Evolutionary conservation across 2,888 invertebrate genomes (phyloP), one percentile per base, ranked within the genome.

Genomic region (Diploptera punctata): DNA sequence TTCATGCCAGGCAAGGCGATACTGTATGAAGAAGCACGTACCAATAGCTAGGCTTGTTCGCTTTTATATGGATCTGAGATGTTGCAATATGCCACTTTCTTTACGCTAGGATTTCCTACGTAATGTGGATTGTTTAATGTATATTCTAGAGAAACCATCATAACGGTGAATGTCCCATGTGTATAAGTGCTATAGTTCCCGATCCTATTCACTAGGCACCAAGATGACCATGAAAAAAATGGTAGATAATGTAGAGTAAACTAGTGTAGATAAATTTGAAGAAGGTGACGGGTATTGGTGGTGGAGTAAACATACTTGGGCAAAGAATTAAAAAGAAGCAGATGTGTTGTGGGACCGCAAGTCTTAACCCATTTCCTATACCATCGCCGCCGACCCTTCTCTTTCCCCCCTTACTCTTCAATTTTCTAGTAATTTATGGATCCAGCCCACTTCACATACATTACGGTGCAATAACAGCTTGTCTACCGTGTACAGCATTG

Each of bases 351-450:
- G 33, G 33, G 33, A 47, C 7, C 7, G 31, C 24, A 16, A 29
- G 5, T 24, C 29, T 26, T 44, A 65, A 65, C 26, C 65, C 65
- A 65, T 65, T 65, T 65, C 65, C 26, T 65, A 43, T 47, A 44
- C 65, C 5, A 16, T 10, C n/a, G 18, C 7, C 47, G 47, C 47
- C 47, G 47, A 47, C 47, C 57, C n/a, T 31, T 24, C 33, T 18
- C n/a, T 47, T 47, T 61, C 9, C 24, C 44, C 47, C 47, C 29
- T 19, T 38, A 16, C n/a, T 38, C 47, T 47, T 65, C 65, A 65
- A 65, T 65, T 65, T 65, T 47, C 65, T 47, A 18, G 47, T 65
- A 65, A 65, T 65, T 65, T 65, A 65, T 65, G 65, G 65, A 65
- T 47, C 65, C 65, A 47, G 65, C 65, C 65, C 65, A 65, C 65